Base-by-base conservation (phyloP, 2,797 vertebrate genomes). In the Manis pentadactyla region DNA sequence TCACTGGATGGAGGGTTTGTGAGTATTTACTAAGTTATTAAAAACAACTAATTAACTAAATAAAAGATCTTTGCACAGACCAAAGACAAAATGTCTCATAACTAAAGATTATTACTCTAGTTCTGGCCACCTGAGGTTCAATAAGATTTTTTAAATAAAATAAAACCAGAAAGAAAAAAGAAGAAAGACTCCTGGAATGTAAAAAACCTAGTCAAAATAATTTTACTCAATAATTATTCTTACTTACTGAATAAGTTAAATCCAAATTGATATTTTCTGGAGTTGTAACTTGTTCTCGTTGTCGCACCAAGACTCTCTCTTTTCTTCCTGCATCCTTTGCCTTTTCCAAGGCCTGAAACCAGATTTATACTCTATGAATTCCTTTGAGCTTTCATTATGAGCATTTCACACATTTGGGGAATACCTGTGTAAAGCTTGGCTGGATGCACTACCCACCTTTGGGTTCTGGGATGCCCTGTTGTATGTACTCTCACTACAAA, bases 241-340 rank as follows among this genome's bases (percentile, higher is more conserved):
- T 29, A 99, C 99, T 99, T 98, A 99, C 99, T 31, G 99, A 99
- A 95, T 99, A 99, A 39, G 99, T 99, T 93, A 99, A 99, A 97
- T 99, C 99, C 96, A 99, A 96, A 97, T 99, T 99, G 98, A 99
- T 99, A 94, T 99, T 99, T 87, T 99, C 99, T 19, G 98, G 98
- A 91, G 98, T 98, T 68, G 99, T 98, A 1, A 98, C 98, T 98
- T 99, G 99, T 96, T 99, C 99, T 96, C 99, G 98, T 97, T 99
- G 99, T 96, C 99, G 99, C 97, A 99, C 99, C 98, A 99, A 97
- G 0, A 98, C 98, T 97, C 99, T 98, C 98, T 99, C 99, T 97
- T 99, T 99, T 98, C 99, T 99, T 66, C 99, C 99, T 12, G 99
- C 99, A 95, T 99, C 99, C 98, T 99, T 99, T 77, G 99, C 99